These are phyloP conservation scores for Gymnodraco acuticeps DNA, from an alignment of 2,797 vertebrate genomes.

Conservation along the genomic window DNA sequence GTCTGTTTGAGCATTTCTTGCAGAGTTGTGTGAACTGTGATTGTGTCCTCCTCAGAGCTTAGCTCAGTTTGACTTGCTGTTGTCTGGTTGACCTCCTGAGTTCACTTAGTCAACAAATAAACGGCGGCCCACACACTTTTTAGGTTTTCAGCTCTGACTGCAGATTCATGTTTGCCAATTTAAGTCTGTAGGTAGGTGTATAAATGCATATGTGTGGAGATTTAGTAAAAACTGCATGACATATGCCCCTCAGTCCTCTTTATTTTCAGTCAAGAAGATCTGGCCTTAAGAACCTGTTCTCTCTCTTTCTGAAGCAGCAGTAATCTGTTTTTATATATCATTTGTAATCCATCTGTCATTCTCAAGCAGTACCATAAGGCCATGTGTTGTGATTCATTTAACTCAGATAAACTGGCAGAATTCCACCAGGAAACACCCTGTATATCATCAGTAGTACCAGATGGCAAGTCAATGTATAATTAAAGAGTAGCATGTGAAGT, in stretches of 20 bases:
- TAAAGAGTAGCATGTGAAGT: not conserved
- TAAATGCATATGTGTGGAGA: not conserved
- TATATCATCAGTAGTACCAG: not conserved
- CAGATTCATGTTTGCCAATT: not conserved
- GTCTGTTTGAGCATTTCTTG: not conserved
- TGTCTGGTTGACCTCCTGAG: slow-evolving; percentile 21
- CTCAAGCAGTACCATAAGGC: not conserved
- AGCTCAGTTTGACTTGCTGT: slow-evolving; percentile 41
- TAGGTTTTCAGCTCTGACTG: not conserved
- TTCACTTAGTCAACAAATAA: slow-evolving; percentile 15
- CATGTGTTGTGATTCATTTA: not conserved
- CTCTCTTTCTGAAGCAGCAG: not conserved
- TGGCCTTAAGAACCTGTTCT: not conserved
- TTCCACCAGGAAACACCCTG: not conserved
- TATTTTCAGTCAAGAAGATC: not conserved
- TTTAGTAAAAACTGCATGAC: not conserved
- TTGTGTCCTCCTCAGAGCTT: not conserved
- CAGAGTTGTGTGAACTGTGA: not conserved
- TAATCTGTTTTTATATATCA: no score
- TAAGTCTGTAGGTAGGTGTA: not conserved
- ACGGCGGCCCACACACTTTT: slow-evolving; percentile 26
- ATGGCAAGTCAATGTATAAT: not conserved
- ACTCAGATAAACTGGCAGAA: not conserved
- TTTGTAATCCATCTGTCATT: not conserved
- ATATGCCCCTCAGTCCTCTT: not conserved